Evolutionary conservation across 2,797 vertebrate species (phyloP), one percentile per base, ranked within the genome.

Genomic region (Characodon lateralis): DNA sequence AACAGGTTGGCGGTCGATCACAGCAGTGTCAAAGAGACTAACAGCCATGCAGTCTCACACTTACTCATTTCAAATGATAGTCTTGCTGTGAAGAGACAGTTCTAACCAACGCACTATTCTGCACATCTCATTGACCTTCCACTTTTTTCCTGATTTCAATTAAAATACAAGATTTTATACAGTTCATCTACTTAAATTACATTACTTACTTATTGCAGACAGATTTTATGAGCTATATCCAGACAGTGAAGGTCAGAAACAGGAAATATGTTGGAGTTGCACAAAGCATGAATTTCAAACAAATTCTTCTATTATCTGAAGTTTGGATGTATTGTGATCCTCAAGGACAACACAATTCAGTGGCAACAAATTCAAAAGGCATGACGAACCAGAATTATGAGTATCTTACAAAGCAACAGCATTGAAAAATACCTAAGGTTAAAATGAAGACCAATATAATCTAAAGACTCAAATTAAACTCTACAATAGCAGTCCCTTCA

Each of bases 311-410:
- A 46, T 46, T 72, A 69, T 70, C 18, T 6, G 58, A 65, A 35
- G 58, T 56, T 73, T 39, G 43, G 53, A n/a, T 72, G 14, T 13
- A 73, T 43, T 71, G 13, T 76, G 8, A 12, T 46, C 16, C 35
- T 20, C 28, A 55, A 31, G 59, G 39, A 5, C 2, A 26, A 24
- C 14, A 26, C 5, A 8, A 39, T 50, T 35, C 0, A 71, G 55
- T 39, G 50, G 13, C 31, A 74, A 58, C 56, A 63, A 50, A 66
- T 80, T 66, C 22, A 69, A 48, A 72, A 70, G 24, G 72, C 69
- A 43, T 16, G 78, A 59, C 20, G 22, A 80, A 75, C 66, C 5
- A 9, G 7, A 75, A 74, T 76, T 46, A 46, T 35, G 43, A 65
- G 31, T 46, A 73, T 24, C 16, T 70, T 9, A n/a, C 51, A 55